These are phyloP conservation scores for Chiloscyllium punctatum DNA, from an alignment of 2,797 vertebrate genomes.

Conservation along the genomic window DNA sequence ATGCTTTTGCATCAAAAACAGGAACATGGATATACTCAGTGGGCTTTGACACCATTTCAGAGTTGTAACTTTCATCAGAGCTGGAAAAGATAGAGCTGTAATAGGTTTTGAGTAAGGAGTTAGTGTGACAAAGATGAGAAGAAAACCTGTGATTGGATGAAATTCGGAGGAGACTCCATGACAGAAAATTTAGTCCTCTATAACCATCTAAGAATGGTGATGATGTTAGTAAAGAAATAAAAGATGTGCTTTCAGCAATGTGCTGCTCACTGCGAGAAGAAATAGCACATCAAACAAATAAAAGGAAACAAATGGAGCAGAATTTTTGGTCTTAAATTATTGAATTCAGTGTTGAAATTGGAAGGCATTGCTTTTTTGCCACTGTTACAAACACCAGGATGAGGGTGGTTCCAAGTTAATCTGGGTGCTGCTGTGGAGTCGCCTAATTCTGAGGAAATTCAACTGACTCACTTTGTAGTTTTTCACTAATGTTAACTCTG, in stretches of 20 bases:
- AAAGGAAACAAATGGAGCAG: no score
- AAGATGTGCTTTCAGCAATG: no score
- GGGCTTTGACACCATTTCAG: background rate
- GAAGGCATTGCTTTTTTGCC: background rate
- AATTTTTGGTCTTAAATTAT: no score
- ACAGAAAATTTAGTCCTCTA: no score
- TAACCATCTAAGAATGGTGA: no score
- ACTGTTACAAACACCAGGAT: background rate
- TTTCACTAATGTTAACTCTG: background rate
- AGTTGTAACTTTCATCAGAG: background rate
- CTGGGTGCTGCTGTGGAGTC: background rate
- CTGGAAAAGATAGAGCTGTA: background rate
- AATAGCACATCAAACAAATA: no score
- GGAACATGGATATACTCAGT: background rate
- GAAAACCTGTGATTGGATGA: background rate
- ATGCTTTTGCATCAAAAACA: background rate
- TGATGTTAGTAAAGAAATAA: no score
- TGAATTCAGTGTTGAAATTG: no score
- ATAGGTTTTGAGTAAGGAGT: background rate
- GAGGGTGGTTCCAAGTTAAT: background rate
- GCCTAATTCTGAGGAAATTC: background rate
- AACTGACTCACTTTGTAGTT: background rate
- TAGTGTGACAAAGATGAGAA: no score
- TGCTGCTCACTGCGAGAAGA: no score
- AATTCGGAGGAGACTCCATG: no score